Conservation (phyloP, 2,888 invertebrate genomes). For the Phalera bucephala region DNA sequence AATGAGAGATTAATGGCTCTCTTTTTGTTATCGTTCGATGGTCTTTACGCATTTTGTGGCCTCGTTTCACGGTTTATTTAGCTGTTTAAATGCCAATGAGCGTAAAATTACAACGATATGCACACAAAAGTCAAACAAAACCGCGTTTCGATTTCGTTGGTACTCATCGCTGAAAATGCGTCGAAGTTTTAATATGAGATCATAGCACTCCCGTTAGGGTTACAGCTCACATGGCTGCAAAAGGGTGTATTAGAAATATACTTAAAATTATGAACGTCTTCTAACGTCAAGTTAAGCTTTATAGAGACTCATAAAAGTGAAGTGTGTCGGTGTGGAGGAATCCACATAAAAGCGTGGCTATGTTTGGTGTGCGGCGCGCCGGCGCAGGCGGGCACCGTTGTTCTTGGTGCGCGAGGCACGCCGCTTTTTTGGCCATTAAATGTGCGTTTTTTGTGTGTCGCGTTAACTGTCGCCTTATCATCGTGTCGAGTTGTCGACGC, state of each 20-base stretch:
- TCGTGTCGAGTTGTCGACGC: constrained; percentile 82
- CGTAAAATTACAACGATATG: constrained; percentile 63
- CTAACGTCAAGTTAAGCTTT: constrained; percentile 58
- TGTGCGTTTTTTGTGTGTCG: constrained; percentile 70
- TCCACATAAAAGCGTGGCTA: constrained; percentile 62
- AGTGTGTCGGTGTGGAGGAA: constrained; percentile 69
- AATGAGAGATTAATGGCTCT: constrained; percentile 78
- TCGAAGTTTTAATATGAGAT: constrained; percentile 8
- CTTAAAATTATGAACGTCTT: constrained; percentile 65
- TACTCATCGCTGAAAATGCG: constrained; percentile 26
- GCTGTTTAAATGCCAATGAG: constrained; percentile 69
- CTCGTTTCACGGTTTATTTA: constrained; percentile 78
- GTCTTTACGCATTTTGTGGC: constrained; percentile 75
- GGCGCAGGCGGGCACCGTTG: constrained; percentile 25
- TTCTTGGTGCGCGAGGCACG: constrained; percentile 30
- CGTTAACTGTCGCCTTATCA: constrained; percentile 78
- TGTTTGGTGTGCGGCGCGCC: constrained; percentile 14
- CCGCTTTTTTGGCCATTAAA: constrained; percentile 71
- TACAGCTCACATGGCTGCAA: neutral
- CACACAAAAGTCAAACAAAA: constrained; percentile 49
- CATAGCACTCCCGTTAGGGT: neutral
- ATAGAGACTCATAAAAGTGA: constrained; percentile 69
- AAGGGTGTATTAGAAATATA: constrained; percentile 48
- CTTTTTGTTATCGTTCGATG: constrained; percentile 75
- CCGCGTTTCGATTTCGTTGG: constrained; percentile 18